These are phyloP conservation scores for Paguma larvata DNA, from an alignment of 2,797 vertebrate species.

Conservation along the genomic window DNA sequence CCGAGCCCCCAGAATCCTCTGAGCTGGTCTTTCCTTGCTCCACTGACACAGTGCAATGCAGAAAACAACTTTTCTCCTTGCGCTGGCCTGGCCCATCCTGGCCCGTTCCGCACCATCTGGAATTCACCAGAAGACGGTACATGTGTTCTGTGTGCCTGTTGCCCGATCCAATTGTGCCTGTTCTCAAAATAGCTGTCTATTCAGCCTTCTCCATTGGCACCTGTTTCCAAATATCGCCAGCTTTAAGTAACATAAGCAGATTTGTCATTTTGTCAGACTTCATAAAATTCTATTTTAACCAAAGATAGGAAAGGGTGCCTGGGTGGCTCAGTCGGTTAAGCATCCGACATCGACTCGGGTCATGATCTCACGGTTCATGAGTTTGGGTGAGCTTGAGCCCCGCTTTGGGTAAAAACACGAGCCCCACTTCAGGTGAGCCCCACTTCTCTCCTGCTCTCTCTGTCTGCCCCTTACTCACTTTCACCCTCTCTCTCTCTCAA, in stretches of 20 bases:
- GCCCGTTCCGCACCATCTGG: accelerated
- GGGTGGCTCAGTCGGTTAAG: too few relatives aligned
- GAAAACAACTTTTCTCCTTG: too few relatives aligned
- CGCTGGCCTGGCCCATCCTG: too few relatives aligned
- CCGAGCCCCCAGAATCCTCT: neutral
- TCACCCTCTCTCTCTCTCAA: too few relatives aligned
- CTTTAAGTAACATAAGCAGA: neutral
- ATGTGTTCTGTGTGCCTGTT: accelerated
- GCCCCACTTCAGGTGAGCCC: too few relatives aligned
- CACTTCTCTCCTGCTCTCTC: too few relatives aligned
- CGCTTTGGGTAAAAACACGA: too few relatives aligned
- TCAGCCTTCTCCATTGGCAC: neutral
- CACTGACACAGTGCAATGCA: accelerated
- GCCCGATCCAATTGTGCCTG: neutral
- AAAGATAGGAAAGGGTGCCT: too few relatives aligned
- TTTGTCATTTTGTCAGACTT: neutral
- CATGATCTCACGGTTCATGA: too few relatives aligned
- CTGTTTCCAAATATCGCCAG: neutral
- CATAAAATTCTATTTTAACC: neutral
- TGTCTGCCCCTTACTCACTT: too few relatives aligned
- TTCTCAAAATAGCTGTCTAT: neutral
- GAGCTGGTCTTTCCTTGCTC: neutral
- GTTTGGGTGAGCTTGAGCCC: too few relatives aligned
- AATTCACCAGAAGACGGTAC: neutral
- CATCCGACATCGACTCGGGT: too few relatives aligned